Base-by-base conservation (phyloP, 2,888 invertebrate genomes). In the Drosophila recens region DNA sequence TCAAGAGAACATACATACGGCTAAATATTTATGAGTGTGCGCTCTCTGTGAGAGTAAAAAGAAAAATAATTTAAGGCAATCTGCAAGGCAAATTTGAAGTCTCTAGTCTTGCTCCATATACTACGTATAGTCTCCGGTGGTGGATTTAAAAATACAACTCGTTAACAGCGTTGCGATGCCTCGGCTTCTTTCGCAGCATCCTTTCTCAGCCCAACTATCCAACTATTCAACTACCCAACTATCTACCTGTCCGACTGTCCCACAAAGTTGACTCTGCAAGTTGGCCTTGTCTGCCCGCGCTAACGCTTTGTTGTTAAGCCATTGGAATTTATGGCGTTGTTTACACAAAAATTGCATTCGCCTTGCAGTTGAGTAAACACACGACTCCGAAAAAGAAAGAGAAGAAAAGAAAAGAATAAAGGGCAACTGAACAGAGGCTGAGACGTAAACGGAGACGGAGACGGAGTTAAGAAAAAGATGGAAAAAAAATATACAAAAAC, bases 271-370 rank as follows among this genome's bases (percentile, higher is more conserved):
- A 57, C 56, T 45, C 61, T 59, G 46, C 49, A 43, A 62, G 59
- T 72, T 78, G 86, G 80, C 83, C 84, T 86, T 86, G 83, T 72
- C 83, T 70, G 67, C 54, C 52, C 64, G 66, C 66, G 72, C 75
- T 69, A 80, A 77, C 79, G 77, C 78, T 81, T 86, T 80, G 83
- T 82, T 83, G 86, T 86, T 86, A 82, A 82, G 82, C 82, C 74
- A 82, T 83, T 80, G 79, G 76, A 84, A 84, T 84, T 84, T 84
- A 84, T 86, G 82, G 84, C 86, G 86, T 84, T 84, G 84, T 84
- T 84, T 84, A 84, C 84, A 86, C 80, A 86, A 84, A 84, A 84
- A 84, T 80, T 84, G 86, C 86, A 84, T 80, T 86, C 83, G 80
- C 86, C 87, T 79, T 80, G 86, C 84, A 82, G 80, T 84, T 86